Evolutionary conservation across 2,888 invertebrate genomes (phyloP), one percentile per base, ranked within the genome.

Genomic region (Erebia ligea): DNA sequence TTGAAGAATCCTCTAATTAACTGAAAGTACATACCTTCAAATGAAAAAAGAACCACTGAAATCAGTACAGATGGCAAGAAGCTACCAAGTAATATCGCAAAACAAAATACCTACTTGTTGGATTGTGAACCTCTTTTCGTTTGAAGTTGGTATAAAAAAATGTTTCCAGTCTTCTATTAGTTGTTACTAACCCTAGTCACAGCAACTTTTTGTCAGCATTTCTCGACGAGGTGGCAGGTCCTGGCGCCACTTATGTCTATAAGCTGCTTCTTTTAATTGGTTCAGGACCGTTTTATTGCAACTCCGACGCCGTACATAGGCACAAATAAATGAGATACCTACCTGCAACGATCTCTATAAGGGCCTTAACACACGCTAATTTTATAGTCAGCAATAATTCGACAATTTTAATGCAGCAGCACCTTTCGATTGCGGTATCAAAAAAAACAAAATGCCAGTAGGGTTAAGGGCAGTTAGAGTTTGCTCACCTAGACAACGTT

Each of bases 181-280:
- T 9, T 48, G 25, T 13, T 52, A 40, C 4, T 34, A 64, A 54
- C 40, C 64, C 64, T 17, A 34, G 34, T 34, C 34, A 15, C 62
- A 66, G 66, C 66, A 52, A 68, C 73, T 69, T 71, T 74, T 72
- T 72, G 56, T 45, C 52, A 45, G 54, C 70, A 63, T 67, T 66
- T 66, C 25, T 56, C 50, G 17, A 34, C 15, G 13, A 64, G 62
- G 62, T 63, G 56, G 68, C 57, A 76, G 69, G 57, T 70, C 70
- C 74, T 76, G 79, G 80, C 81, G 79, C 81, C 80, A 74, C 80
- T 84, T 81, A 83, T 84, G 76, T 74, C 75, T 76, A 75, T 78
- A 77, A 77, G 52, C 65, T 13, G 40, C 50, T 78, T 79, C 77
- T 81, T 81, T 80, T 84, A 83, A 85, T 86, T 83, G 79, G 75